Base-by-base conservation (phyloP, 2,888 invertebrate species). In the Pachliopta kotzebuea region DNA sequence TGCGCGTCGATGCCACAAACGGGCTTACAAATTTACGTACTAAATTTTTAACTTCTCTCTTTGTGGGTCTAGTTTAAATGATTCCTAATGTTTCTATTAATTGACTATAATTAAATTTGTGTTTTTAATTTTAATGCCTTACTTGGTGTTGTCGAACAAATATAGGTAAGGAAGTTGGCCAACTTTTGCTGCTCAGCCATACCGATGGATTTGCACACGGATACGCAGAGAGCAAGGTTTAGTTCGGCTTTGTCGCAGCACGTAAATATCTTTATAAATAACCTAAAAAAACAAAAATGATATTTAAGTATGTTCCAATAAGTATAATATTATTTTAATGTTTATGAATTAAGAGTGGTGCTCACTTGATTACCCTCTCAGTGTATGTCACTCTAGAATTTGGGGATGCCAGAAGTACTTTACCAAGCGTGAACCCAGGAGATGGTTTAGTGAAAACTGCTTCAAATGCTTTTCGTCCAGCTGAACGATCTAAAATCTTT, bases 391-490 rank as follows among this genome's bases (percentile, higher is more conserved):
- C 93, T 61, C 95, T 93, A 0, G 95, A 94, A 63, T 95, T 95
- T 0, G 97, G 95, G 4, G 97, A 96, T 0, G 97, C 95, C 60
- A 98, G 90, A 50, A 98, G 87, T 18, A 98, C 93, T 69, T 96
- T 95, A 0, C 96, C 95, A 52, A 98, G 92, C 67, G 95, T 95
- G 73, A 94, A 94, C 29, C 93, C 92, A 14, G 11, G 14, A 0
- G 94, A 93, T 2, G 93, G 89, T 0, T 93, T 92, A 4, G 93
- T 94, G 76, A 98, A 98, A 76, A 98, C 97, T 65, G 94, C 93
- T 74, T 97, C 95, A 75, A 98, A 93, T 0, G 98, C 98, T 74
- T 95, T 93, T 68, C 96, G 93, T 0, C 97, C 98, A 0, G 96
- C 94, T 0, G 95, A 93, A 68, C 96, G 96, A 62, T 98, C 97